Evolutionary conservation across 2,888 invertebrate species (phyloP).

Genomic region (Apodemia duryi): DNA sequence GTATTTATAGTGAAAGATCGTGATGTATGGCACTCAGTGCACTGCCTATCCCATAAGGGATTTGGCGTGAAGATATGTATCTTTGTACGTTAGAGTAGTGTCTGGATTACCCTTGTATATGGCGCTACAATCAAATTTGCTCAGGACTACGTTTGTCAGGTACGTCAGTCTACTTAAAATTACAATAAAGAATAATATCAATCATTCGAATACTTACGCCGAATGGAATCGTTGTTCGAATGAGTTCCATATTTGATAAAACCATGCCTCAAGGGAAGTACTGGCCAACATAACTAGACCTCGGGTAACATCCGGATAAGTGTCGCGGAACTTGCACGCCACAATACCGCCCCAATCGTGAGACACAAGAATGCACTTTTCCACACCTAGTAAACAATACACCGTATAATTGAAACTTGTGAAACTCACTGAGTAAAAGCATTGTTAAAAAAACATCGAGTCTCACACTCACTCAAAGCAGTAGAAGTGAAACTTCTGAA

Average conservation of each 20-base stretch:
- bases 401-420: not conserved
- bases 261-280: conserved; percentile 66
- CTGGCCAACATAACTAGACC: conserved; percentile 78
- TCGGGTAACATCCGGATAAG: conserved; percentile 73
- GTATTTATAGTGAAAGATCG: too few species aligned
- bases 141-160: too few species aligned
- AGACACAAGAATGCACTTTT: conserved; percentile 77
- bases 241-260: conserved; percentile 52
- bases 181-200: too few species aligned
- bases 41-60: too few species aligned
- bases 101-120: too few species aligned
- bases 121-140: too few species aligned
- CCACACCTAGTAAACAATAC: conserved; percentile 53
- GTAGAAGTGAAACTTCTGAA: too few species aligned
- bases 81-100: too few species aligned
- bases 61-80: too few species aligned
- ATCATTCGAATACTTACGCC: conserved; percentile 50
- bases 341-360: conserved; percentile 86
- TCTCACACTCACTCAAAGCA: too few species aligned
- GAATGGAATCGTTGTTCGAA: conserved; percentile 62
- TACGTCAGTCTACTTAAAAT: too few species aligned
- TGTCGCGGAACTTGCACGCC: conserved; percentile 73
- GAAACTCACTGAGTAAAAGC: not conserved
- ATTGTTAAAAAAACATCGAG: not conserved
- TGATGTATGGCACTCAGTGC: too few species aligned